phyloP scores from a whole-genome alignment of 2,113 vertebrate species.

The Sylvietta virens region DNA sequence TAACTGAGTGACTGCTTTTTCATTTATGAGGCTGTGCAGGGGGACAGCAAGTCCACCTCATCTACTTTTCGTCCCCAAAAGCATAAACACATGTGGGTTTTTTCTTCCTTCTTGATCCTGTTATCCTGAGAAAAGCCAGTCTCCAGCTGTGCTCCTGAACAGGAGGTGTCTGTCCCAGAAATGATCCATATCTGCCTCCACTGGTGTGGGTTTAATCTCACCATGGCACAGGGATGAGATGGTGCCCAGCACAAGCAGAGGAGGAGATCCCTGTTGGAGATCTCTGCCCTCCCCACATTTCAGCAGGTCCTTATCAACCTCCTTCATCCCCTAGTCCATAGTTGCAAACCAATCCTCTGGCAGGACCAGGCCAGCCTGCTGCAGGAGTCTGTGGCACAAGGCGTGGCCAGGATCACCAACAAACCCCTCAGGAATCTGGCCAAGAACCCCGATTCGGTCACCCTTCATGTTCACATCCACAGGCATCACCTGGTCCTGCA shows the following conservation, averaged over 20 bases:
- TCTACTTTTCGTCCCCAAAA: neutral
- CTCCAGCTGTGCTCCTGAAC: neutral
- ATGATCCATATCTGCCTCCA: neutral
- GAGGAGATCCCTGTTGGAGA: neutral
- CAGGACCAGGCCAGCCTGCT: neutral
- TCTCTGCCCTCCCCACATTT: neutral
- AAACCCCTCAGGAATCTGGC: neutral
- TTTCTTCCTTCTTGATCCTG: neutral
- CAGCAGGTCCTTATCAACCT: neutral
- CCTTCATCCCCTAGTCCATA: neutral
- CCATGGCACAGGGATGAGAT: neutral
- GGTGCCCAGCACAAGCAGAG: neutral
- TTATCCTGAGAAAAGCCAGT: neutral
- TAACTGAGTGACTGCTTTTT: neutral
- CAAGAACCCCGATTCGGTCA: neutral
- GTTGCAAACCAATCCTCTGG: neutral
- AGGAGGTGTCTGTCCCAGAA: neutral
- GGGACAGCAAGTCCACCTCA: neutral
- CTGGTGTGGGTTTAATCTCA: neutral
- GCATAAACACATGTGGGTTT: neutral
- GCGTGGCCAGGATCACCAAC: fast-evolving
- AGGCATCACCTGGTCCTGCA: neutral
- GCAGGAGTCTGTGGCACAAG: neutral
- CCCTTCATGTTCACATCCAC: neutral
- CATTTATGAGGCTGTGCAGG: neutral